Base-by-base conservation (phyloP, 92 coral and sea anemone genomes). In the Chrysogorgia sp. region DNA sequence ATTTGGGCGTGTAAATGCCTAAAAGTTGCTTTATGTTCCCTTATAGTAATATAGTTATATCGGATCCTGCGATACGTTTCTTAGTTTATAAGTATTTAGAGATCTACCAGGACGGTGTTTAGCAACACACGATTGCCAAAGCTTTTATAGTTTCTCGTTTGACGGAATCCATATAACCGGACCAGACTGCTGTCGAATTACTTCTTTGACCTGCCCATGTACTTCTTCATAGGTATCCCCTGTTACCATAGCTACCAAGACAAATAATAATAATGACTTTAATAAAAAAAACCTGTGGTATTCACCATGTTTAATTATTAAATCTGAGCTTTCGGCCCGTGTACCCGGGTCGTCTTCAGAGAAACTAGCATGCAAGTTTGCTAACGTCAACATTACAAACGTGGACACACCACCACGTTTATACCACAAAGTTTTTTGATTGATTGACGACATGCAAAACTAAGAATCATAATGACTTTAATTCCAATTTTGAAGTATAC, bases 141-240 rank as follows among this genome's bases (percentile, higher is more conserved):
- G 50, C 29, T 48, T 65, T 71, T 75, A 93, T 40, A 93, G 89
- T 53, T 91, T 94, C 76, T 94, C 98, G 69, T 94, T 94, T 47
- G 98, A 94, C 10, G 98, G 98, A 64, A 94, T 92, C 98, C 98
- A 94, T 70, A 94, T 94, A 43, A 94, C 98, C 1, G 98, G 98
- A 12, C 98, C 98, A 15, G 97, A 92, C 80, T 94, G 98, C 76
- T 94, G 97, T 41, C 98, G 97, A 35, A 94, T 94, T 10, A 94
- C 90, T 9, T 94, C 98, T 84, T 94, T 94, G 35, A 67, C 79
- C 82, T 82, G 85, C 32, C 85, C 71, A 80, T 94, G 92, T 64
- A 94, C 87, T 80, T 94, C 97, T 47, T 94, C 92, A 56, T 92
- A 94, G 7, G 98, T 91, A 76, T 92, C 98, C 4, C 98, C 98